Evolutionary conservation across 2,113 vertebrate genomes (phyloP).

Genomic region (Menura novaehollandiae): DNA sequence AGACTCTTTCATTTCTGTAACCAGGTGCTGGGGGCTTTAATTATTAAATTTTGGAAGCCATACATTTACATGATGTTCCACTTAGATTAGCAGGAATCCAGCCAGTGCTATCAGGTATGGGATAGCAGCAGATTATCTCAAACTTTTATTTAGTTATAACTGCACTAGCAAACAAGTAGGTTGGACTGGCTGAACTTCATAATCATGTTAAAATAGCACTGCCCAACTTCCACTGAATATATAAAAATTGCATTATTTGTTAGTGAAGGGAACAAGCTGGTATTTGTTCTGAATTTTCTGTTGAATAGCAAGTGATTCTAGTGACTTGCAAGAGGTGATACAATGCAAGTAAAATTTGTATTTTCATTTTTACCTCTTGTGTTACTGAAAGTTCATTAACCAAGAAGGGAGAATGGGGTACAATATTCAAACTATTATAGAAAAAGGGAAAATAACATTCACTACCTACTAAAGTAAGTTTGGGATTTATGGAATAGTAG

Average conservation of each 20-base stretch:
- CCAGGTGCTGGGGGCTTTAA: neutral
- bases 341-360: neutral
- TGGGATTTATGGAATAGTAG: neutral
- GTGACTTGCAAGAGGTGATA: neutral
- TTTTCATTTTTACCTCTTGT: neutral
- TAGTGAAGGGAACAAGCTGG: neutral
- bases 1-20: neutral
- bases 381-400: neutral
- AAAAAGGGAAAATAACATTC: neutral
- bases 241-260: neutral
- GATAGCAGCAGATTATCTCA: neutral
- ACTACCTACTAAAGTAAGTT: neutral
- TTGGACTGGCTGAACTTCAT: neutral
- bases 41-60: neutral
- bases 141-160: neutral
- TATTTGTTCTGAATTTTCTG: neutral
- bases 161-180: neutral
- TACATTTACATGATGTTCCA: neutral
- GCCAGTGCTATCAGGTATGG: fast-evolving
- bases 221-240: neutral
- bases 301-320: neutral
- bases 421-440: neutral
- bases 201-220: neutral
- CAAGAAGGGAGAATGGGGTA: neutral
- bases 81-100: neutral